phyloP scores from a whole-genome alignment of 2,797 vertebrate genomes.

The Manis pentadactyla region DNA sequence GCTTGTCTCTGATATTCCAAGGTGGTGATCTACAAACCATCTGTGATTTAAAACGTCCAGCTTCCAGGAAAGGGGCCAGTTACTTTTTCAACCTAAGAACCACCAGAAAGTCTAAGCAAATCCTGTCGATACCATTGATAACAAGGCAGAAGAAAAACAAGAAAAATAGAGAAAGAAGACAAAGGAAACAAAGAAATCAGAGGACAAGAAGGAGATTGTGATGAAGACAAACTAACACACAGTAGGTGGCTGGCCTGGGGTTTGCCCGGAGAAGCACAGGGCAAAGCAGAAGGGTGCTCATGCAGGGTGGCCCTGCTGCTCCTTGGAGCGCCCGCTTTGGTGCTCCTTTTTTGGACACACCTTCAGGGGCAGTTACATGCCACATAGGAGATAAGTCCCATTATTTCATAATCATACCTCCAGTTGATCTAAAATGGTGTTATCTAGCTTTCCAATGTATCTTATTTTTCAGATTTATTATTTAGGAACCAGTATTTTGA shows the following conservation, averaged over 20 bases:
- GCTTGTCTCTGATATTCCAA: neutral
- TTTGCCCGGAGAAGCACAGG: neutral
- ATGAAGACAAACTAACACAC: neutral
- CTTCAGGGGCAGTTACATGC: neutral
- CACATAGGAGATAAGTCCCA: neutral
- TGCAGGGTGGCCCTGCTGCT: neutral
- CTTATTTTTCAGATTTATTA: neutral
- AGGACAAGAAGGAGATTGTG: neutral
- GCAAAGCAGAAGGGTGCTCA: neutral
- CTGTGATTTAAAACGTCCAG: neutral
- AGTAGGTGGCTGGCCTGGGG: neutral
- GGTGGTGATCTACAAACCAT: neutral
- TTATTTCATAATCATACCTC: neutral
- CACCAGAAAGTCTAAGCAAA: slow-evolving; percentile 24
- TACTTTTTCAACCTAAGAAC: slow-evolving; percentile 4
- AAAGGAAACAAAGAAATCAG: neutral
- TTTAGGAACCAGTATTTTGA: slow-evolving; percentile 19
- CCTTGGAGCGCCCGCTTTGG: no score
- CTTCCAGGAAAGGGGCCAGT: neutral
- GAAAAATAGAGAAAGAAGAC: neutral
- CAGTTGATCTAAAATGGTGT: neutral
- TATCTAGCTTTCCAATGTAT: neutral
- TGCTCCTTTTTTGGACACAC: neutral
- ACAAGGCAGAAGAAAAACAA: neutral
- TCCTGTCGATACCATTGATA: neutral